Evolutionary conservation across 2,888 invertebrate species (phyloP), one percentile per base, ranked within the genome.

Genomic region (Oligia strigilis): DNA sequence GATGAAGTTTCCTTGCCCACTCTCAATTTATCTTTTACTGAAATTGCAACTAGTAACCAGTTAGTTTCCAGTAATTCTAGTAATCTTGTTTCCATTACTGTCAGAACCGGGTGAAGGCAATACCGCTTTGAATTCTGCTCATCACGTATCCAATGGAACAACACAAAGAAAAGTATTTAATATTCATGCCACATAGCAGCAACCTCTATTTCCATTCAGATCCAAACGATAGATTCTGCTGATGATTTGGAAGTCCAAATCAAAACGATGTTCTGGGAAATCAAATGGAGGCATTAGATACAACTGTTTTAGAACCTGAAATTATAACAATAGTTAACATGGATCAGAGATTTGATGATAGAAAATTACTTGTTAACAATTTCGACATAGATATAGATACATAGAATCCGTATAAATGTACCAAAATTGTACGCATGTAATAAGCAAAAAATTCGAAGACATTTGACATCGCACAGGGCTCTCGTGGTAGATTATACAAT

Each of bases 151-250:
- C n/a, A 60, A 60, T 60, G 58, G 19, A 40, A 70, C 17, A 52
- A 36, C 60, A 66, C 60, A 75, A 58, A 72, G 46, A 23, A 60
- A 58, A 36, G 23, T 60, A 67, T 66, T 83, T 67, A 58, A 43
- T 77, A 83, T 83, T 81, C 86, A 85, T 71, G 43, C 46, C 73
- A 52, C 85, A 72, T 46, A 13, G 76, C 67, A 52, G 76, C 67
- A 52, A 72, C 40, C 65, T 74, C 36, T 23, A 60, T 77, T 74
- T 72, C 73, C 77, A 85, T 83, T 83, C 81, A 82, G 82, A 83
- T 85, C 66, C 66, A 29, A 62, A 64, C 23, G 2, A 62, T 60
- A 62, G 72, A 77, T 83, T 74, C 17, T 40, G 23, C 55, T 81
- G 85, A 81, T 83, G 72, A n/a, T 69, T 65, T n/a, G n/a, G n/a